Evolutionary conservation across 2,113 vertebrate genomes (phyloP).

Genomic region (Neolamprologus cancellatus): DNA sequence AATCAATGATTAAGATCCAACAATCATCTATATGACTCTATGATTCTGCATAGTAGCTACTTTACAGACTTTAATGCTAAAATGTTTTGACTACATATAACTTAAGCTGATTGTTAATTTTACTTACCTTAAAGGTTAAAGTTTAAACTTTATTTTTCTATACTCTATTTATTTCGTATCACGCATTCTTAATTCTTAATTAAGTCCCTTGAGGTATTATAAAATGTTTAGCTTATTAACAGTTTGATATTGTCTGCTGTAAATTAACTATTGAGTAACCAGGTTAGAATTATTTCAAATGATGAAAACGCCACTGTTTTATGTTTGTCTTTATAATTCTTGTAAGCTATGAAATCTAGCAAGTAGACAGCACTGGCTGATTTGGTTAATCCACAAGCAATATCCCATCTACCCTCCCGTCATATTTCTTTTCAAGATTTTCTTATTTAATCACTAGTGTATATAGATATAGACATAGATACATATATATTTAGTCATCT

Average conservation of each 20-base stretch:
- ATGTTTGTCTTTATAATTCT: not conserved
- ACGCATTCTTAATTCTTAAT: not conserved
- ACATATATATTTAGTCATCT: too few relatives aligned
- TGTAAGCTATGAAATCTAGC: not conserved
- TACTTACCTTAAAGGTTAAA: not conserved
- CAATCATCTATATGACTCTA: not conserved
- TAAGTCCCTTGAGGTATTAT: not conserved
- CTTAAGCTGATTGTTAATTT: not conserved
- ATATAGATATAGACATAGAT: too few relatives aligned
- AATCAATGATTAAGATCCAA: not conserved
- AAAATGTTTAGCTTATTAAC: not conserved
- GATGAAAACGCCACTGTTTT: not conserved
- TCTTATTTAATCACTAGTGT: too few relatives aligned
- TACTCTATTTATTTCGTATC: fast-evolving
- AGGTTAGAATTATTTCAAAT: not conserved
- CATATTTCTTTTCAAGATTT: too few relatives aligned
- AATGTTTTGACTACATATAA: not conserved
- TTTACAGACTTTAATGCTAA: not conserved
- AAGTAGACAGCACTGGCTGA: not conserved
- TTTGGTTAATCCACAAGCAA: not conserved
- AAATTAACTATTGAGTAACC: not conserved
- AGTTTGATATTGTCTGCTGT: not conserved
- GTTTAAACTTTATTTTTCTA: not conserved
- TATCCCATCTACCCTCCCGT: too few relatives aligned
- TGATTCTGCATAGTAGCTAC: not conserved